Evolutionary conservation across 2,113 vertebrate species (phyloP), one percentile per base, ranked within the genome.

Genomic region (Azemiops feae): DNA sequence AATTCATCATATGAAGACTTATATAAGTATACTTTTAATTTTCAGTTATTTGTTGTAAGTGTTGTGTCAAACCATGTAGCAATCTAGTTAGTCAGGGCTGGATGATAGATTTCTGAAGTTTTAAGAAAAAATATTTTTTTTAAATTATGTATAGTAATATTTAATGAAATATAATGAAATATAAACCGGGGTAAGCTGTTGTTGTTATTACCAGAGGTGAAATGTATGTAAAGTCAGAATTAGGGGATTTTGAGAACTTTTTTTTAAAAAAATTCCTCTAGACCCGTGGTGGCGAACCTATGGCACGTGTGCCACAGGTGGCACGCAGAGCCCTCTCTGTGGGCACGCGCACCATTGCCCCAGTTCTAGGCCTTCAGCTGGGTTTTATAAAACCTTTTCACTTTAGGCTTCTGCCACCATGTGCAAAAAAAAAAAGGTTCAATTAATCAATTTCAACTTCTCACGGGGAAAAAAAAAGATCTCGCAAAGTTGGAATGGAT

Each of bases 21-120:
- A 94, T 81, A 95, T 95, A 96, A 96, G 95, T 92, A 96, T 53
- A 34, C 58, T 88, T 96, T 95, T 95, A 96, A 96, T 95, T 94
- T 95, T 95, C 91, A 94, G 74, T 74, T 93, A 57, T 93, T 94
- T 87, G 43, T 45, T 91, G 27, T 90, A 89, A 47, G 57, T 2
- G 92, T 88, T 93, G 88, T 94, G 95, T 96, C 89, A 95, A 93
- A 94, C 91, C 92, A 90, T 89, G 85, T 16, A 74, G 91, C 92
- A 94, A 94, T 94, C 81, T 57, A 94, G 20, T 94, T 86, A 92
- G 52, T 95, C 87, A 52, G 92, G 39, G 74, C 88, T 93, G 3
- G 85, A 58, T 88, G 64, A 87, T 0, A 94, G 64, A 94, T 92
- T 95, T 94, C 89, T 93, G 85, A 90, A 9, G 53, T 91, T 23